Evolutionary conservation across 37 sponge, comb jelly and placozoan species (phyloP), one percentile per base, ranked within the genome.

Genomic region (Amphimedon queenslandica): DNA sequence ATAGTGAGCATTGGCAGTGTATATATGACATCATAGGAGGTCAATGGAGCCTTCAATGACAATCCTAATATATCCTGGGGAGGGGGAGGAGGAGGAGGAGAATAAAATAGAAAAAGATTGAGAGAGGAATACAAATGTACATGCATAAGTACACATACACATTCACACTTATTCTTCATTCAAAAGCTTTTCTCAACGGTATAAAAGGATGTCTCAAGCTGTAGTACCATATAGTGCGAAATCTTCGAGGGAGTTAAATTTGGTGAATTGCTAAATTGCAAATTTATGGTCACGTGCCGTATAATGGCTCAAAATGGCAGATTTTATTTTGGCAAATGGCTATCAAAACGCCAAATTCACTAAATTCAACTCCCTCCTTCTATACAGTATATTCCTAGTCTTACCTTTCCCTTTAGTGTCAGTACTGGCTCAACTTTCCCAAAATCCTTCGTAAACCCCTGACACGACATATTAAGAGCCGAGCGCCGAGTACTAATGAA

Each of bases 1-100:
- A 99, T 88, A 32, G 96, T 95, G 77, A 99, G 74, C 99, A 99
- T 99, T 37, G 99, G 99, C 4, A 94, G 89, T 29, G 96, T 94
- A 70, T 94, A 99, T 42, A 99, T 68, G 67, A 81, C 70, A 37
- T 89, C 88, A 82, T 92, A 95, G 1, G 70, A 63, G n/a, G 96
- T 88, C 35, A 92, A 80, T 27, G 99, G 99, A 27, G 99, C 96
- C 53, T 92, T 90, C 34, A 99, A 83, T 42, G 89, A 85, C 60
- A 94, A 84, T 51, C 99, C 99, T 80, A 99, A 78, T 13, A 99
- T 75, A 40, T 99, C 99, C 87, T 84, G n/a, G n/a, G n/a, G n/a
- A n/a, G n/a, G n/a, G n/a, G n/a, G n/a, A n/a, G n/a, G n/a, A n/a
- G n/a, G n/a, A n/a, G n/a, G n/a, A n/a, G n/a, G n/a, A n/a, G n/a